Percentiles rank a stretch among this genome's conserved stretches.
These are phyloP conservation scores for Fragum sueziense DNA, from an alignment of 2,888 invertebrate species.

Conservation along the genomic window DNA sequence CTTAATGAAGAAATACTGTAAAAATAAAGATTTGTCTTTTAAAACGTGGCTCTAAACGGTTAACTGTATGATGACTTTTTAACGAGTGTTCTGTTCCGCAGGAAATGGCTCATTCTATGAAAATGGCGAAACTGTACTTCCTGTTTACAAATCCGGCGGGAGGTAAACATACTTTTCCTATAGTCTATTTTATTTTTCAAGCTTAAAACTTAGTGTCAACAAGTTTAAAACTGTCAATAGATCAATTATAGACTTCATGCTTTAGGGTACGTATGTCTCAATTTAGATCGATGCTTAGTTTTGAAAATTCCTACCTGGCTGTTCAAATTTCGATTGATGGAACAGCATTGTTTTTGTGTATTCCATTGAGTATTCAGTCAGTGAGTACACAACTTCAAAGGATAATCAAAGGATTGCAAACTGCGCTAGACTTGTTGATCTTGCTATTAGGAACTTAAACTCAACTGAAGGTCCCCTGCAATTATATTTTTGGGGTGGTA, in stretches of 20 bases:
- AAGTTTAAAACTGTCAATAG: neutral
- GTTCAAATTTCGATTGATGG: constrained; percentile 2
- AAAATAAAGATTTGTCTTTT: too few species aligned
- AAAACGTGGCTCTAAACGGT: too few species aligned
- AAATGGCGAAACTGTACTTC: constrained; percentile 67
- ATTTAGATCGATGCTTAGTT: too few species aligned
- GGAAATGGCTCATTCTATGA: constrained; percentile 43
- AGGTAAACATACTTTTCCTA: constrained; percentile 38
- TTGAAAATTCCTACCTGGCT: neutral
- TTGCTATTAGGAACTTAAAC: too few species aligned
- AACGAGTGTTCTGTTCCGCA: constrained; percentile 24
- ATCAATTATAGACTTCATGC: neutral
- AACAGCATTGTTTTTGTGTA: constrained; percentile 29
- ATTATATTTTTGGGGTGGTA: too few species aligned
- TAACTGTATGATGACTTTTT: neutral
- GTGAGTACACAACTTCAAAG: neutral
- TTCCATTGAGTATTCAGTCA: constrained; percentile 3
- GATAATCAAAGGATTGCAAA: too few species aligned
- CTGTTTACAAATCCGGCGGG: constrained; percentile 57
- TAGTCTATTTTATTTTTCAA: too few species aligned
- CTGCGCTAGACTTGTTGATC: too few species aligned
- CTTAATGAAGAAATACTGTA: too few species aligned
- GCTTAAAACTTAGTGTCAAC: too few species aligned
- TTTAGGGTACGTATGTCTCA: too few species aligned
- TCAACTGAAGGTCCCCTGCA: too few species aligned